Base-by-base conservation (phyloP, 2,113 vertebrate species). In the Ornithorhynchus anatinus region DNA sequence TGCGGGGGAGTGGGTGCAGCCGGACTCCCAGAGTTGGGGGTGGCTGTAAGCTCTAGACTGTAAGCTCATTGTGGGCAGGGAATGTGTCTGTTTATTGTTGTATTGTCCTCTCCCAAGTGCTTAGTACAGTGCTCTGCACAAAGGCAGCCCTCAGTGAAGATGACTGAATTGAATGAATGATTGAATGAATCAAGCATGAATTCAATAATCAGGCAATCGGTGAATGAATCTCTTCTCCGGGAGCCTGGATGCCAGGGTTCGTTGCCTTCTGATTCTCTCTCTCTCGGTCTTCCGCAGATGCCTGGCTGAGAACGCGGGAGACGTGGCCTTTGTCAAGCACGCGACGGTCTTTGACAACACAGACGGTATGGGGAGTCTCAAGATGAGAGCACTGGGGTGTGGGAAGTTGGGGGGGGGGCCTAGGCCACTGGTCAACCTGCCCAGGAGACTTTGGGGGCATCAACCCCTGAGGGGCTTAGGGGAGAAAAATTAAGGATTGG, bases 271-370 rank as follows among this genome's bases (percentile, higher is more conserved):
- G 10, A 14, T 64, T 73, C 80, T n/a, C 42, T 39, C 16, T 6
- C 23, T 14, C 4, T 25, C 69, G n/a, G 15, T 6, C 4, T 13
- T 32, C 15, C 72, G 15, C 81, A 99, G 98, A 90, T 99, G 97
- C 83, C 79, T 99, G 71, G 93, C 68, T 3, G 80, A 91, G 42
- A 86, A 79, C 22, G 59, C 69, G 1, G 98, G 97, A 23, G 96
- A 99, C 0, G 96, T 99, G 22, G 97, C 98, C 61, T 99, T 99
- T 20, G 72, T 99, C 69, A 98, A 96, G 69, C 96, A 99, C 75
- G 91, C 95, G 0, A 97, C 98, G 0, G 93, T 99, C 60, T 94
- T 96, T 59, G 94, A 96, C 71, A 96, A 98, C 87, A 96, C 96
- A 2, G 89, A 97, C 15, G 96, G 98, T 99, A 88, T 1, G 8